Evolutionary conservation across 2,888 invertebrate species (phyloP).

Genomic region (Polietes domitor): DNA sequence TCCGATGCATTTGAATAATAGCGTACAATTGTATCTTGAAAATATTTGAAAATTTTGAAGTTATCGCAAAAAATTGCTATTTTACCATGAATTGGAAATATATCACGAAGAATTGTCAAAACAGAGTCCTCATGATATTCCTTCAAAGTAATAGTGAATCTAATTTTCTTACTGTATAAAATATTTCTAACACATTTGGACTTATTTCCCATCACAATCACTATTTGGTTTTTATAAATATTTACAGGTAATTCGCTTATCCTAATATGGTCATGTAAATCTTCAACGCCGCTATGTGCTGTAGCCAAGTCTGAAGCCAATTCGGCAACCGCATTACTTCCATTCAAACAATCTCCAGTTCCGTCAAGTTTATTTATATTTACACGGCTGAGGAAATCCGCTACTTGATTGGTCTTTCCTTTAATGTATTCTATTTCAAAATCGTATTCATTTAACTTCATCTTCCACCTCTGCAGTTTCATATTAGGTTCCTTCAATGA

Average conservation of each 20-base stretch:
- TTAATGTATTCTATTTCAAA: constrained; percentile 63
- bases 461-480: too few relatives aligned
- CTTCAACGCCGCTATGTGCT: constrained; percentile 39
- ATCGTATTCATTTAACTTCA: constrained; percentile 36
- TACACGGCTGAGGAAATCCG: too few relatives aligned
- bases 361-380: constrained; percentile 42
- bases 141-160: too few relatives aligned
- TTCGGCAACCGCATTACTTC: not conserved
- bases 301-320: constrained; percentile 43
- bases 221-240: constrained; percentile 54
- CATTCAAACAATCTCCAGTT: not conserved
- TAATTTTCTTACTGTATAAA: not conserved
- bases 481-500: too few relatives aligned
- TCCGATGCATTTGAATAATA: too few relatives aligned
- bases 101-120: too few relatives aligned
- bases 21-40: constrained; percentile 19
- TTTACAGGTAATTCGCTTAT: constrained; percentile 56
- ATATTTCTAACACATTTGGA: constrained; percentile 30
- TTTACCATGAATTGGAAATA: not conserved
- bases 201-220: constrained; percentile 31
- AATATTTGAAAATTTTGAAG: constrained; percentile 40
- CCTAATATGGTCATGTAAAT: constrained; percentile 4
- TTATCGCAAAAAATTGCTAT: constrained; percentile 31
- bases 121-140: not conserved
- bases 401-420: constrained; percentile 61